Base-by-base conservation (phyloP, 2,113 vertebrate genomes). In the Motacilla tschutschensis region DNA sequence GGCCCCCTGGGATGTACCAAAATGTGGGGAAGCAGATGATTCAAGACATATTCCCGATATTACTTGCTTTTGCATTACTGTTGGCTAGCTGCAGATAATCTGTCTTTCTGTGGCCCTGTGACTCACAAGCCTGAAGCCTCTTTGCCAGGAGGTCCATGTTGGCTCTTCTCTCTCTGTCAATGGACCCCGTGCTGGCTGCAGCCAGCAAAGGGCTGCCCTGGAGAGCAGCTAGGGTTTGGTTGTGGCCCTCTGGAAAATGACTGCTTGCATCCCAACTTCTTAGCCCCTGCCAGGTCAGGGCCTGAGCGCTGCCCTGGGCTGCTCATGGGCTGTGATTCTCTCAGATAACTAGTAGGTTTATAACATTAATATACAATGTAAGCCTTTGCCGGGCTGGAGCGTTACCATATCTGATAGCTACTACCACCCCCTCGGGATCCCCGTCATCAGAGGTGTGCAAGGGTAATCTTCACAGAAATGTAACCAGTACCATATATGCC, bases 101-200 rank as follows among this genome's bases (percentile, higher is more conserved):
- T 66, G 22, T 18, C 40, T 62, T 53, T 36, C 55, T 29, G 28
- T 46, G 21, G 19, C 67, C 25, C 46, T 44, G 12, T 13, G 72
- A 31, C 38, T 65, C 25, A 26, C 0, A 0, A 28, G 5, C 14
- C 22, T 0, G 0, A 73, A 1, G 7, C 9, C 29, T 47, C 43
- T 85, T 47, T 2, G 5, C 51, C 3, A 5, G 20, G 14, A 29
- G 58, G 38, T 38, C 29, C 4, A 0, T 57, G 31, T 35, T 2
- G 4, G 31, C 28, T 77, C 46, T 17, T 63, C 33, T 54, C 31
- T 50, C 31, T 57, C 44, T 51, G 19, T 21, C 60, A n/a, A 6
- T 31, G 33, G 26, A 18, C 21, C 9, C 3, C 0, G 3, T 1
- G 4, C 13, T 53, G 43, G 66, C 44, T 66, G 53, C 74, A 76